These are phyloP conservation scores for Chanos chanos DNA, from an alignment of 2,797 vertebrate genomes.

Conservation along the genomic window DNA sequence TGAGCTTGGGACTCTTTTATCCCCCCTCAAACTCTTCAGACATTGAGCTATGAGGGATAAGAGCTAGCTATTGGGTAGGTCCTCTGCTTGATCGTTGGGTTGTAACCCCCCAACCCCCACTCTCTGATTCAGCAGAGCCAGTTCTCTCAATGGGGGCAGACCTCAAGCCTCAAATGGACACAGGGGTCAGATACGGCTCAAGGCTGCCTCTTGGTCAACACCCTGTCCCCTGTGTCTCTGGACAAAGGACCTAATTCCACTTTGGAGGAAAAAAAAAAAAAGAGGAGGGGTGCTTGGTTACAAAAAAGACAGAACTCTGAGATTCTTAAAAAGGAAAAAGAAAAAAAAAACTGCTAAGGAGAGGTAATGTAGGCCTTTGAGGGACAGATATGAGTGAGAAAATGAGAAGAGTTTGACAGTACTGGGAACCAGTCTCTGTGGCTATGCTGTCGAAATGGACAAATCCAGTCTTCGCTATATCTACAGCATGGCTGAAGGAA, in stretches of 20 bases:
- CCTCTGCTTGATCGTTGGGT: slow-evolving; percentile 56
- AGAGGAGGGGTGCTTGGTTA: slow-evolving; percentile 3
- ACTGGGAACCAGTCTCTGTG: no score
- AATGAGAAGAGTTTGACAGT: no score
- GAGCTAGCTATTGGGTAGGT: slow-evolving; percentile 13
- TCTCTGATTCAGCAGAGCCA: slow-evolving; percentile 53
- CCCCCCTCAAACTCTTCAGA: slow-evolving; percentile 5
- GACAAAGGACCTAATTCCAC: slow-evolving; percentile 35
- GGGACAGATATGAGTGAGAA: no score
- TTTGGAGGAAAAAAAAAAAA: slow-evolving; percentile 23
- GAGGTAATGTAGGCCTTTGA: background rate
- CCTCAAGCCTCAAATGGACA: slow-evolving; percentile 59
- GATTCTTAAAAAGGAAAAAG: background rate
- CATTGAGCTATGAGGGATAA: background rate
- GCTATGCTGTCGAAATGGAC: no score
- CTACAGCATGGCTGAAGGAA: no score
- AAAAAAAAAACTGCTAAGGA: background rate
- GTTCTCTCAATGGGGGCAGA: slow-evolving; percentile 61
- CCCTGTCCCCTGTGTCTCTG: slow-evolving; percentile 26
- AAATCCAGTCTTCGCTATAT: no score
- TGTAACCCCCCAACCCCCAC: slow-evolving; percentile 66
- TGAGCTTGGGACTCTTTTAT: background rate
- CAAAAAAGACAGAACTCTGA: background rate
- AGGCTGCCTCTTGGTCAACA: slow-evolving; percentile 44
- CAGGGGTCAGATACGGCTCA: slow-evolving; percentile 68